Percentiles rank a stretch among this genome's conserved stretches.
These are phyloP conservation scores for Dendroctonus valens DNA, from an alignment of 1,140 invertebrate species.

Conservation along the genomic window DNA sequence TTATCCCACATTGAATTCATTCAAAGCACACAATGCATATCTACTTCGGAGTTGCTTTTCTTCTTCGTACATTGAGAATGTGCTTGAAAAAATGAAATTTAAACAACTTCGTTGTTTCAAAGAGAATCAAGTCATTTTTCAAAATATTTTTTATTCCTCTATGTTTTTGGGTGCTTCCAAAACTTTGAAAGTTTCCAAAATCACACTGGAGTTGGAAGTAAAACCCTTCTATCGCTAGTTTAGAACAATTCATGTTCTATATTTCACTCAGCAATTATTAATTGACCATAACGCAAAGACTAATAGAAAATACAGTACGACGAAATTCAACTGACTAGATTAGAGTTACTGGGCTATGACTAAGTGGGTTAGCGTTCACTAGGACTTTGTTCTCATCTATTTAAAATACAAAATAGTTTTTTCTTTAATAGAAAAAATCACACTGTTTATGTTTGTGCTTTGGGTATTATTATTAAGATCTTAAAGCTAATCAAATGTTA, in stretches of 20 bases:
- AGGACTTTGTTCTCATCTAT: constrained; percentile 4
- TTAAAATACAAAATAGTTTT: constrained; percentile 26
- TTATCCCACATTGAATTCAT: no score
- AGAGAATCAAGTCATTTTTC: no score
- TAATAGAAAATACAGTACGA: constrained; percentile 11
- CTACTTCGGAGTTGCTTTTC: no score
- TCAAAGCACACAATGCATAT: no score
- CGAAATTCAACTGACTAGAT: constrained; percentile 6
- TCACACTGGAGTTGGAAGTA: no score
- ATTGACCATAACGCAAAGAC: neutral
- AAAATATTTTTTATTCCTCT: no score
- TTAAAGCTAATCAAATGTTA: constrained; percentile 7
- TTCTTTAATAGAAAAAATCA: constrained; percentile 27
- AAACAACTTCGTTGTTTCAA: no score
- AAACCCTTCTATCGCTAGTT: no score
- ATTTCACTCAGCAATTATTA: neutral
- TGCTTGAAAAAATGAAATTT: no score
- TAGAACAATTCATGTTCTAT: neutral
- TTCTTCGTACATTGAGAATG: no score
- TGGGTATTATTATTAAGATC: constrained; percentile 11
- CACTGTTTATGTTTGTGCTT: constrained; percentile 25
- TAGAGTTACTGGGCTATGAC: constrained; percentile 4
- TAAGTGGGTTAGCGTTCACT: constrained; percentile 1
- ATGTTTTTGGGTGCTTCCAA: no score
- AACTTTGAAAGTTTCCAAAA: no score